Base-by-base conservation (phyloP, 2,113 vertebrate species). In the Dromaius novaehollandiae region DNA sequence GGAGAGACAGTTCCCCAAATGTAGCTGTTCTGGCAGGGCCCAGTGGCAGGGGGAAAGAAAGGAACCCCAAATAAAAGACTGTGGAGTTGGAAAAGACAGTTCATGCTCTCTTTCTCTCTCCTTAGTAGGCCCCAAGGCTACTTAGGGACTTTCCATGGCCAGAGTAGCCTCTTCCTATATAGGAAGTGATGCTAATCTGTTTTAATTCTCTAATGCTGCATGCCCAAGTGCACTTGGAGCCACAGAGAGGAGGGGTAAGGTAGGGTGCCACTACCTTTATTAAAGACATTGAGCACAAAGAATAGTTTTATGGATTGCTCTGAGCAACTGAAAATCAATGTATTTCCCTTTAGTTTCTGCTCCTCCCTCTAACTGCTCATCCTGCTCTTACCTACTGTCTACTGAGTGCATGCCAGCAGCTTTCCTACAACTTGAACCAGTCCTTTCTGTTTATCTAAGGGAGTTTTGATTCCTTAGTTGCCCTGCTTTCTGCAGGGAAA, bases 51-150 rank as follows among this genome's bases (percentile, higher is more conserved):
- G 36, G 40, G 16, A 30, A 21, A 46, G 13, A 32, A 65, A 24
- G 13, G 7, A 74, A 55, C 40, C 28, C 2, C 2, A 64, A 11
- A 42, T 26, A 46, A 69, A 44, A 82, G 24, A 24, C 4, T 65
- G 34, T 46, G 18, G 12, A 75, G 21, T 44, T 88, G 7, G 6
- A 94, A 87, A 38, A 20, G 51, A 32, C 83, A 14, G 30, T 61
- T 86, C 0, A 0, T 16, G 44, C 48, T 78, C 0, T 0, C 12
- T n/a, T 86, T 88, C 32, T 40, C 82, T 89, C 55, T 88, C 50
- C 19, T 51, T 51, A 51, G 50, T 51, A 51, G 50, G 50, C 21
- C 50, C 50, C 53, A 65, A 64, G 46, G 53, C 40, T 77, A 42
- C 20, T 1, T 70, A 55, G 34, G 8, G 21, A 36, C 24, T 75